Evolutionary conservation across 2,797 vertebrate species (phyloP).

Genomic region (Otus scops): DNA sequence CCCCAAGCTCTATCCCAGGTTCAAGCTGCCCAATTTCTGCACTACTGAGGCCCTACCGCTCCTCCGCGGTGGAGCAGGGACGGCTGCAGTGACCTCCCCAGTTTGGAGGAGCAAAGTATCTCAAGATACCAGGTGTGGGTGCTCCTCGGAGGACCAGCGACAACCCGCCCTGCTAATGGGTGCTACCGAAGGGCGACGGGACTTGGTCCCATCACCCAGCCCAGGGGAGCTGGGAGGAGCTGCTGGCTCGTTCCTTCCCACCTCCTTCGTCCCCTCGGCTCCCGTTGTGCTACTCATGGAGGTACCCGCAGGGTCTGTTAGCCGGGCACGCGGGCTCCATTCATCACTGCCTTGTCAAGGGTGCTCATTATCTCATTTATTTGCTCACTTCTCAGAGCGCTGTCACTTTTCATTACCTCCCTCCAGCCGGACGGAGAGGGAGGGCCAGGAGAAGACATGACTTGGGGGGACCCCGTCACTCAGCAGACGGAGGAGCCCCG

Average conservation of each 20-base stretch:
- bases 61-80: background rate
- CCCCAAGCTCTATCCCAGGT: background rate
- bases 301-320: background rate
- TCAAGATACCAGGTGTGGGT: accelerated
- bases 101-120: background rate
- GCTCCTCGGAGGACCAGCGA: background rate
- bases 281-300: background rate
- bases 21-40: background rate
- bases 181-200: accelerated
- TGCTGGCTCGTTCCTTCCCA: background rate
- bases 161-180: accelerated
- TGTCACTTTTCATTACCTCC: background rate
- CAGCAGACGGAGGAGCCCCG: background rate
- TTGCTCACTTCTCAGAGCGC: background rate
- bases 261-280: background rate
- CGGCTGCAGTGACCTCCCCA: background rate
- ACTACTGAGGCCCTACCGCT: accelerated
- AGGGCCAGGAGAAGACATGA: background rate
- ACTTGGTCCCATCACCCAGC: background rate
- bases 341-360: background rate
- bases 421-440: background rate
- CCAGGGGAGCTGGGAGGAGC: background rate
- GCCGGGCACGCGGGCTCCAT: background rate
- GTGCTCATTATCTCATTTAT: background rate
- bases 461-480: background rate